A percentile compares a stretch with the other conserved stretches of the same genome.
Conservation (phyloP, 2,888 invertebrate species). For the Tipula confusa region DNA sequence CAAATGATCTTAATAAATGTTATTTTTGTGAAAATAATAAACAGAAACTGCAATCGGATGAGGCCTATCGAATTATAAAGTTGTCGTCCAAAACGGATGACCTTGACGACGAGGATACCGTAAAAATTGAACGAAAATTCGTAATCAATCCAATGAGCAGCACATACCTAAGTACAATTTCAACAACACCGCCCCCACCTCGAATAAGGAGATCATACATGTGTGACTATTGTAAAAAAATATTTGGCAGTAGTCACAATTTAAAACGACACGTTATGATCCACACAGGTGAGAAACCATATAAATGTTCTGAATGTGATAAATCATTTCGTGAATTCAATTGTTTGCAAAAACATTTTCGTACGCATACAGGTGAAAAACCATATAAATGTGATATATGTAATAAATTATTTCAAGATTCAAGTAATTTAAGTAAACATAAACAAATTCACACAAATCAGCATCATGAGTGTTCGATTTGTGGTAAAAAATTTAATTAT, state of each 20-base stretch:
- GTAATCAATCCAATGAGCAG: slow-evolving; percentile 5
- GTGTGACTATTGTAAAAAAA: slow-evolving; percentile 4
- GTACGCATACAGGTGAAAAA: slow-evolving; percentile 27
- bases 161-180: background rate
- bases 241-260: slow-evolving; percentile 26
- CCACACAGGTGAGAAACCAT: slow-evolving; percentile 30
- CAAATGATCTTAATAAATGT: slow-evolving; percentile 27
- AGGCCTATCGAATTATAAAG: background rate
- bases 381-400: slow-evolving; percentile 29
- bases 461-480: slow-evolving; percentile 26
- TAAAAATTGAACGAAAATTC: background rate
- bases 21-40: slow-evolving; percentile 26
- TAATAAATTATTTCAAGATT: slow-evolving; percentile 27
- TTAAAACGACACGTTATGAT: slow-evolving; percentile 28
- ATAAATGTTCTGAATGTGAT: slow-evolving; percentile 30
- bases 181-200: background rate
- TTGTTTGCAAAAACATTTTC: slow-evolving; percentile 29
- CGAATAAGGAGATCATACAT: slow-evolving; percentile 7
- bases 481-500: slow-evolving; percentile 29
- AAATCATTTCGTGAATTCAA: background rate
- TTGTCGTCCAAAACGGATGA: background rate
- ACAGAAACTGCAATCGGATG: background rate
- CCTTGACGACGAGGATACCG: background rate
- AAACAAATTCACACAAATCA: slow-evolving; percentile 27
- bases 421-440: slow-evolving; percentile 29